Evolutionary conservation across 1,140 invertebrate species (phyloP).

Genomic region (Magallana gigas): DNA sequence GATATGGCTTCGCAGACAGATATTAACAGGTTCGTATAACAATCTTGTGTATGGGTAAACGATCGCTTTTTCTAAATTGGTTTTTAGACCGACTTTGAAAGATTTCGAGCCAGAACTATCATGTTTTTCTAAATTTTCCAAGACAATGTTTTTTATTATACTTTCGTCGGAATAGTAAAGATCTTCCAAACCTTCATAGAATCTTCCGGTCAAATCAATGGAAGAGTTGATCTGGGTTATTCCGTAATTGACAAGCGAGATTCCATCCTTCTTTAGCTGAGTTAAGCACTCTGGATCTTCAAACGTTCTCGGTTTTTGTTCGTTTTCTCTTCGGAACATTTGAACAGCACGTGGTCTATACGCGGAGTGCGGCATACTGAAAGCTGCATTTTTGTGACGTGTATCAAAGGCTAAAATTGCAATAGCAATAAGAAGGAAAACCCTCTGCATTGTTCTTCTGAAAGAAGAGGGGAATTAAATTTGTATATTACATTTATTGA

Average conservation of each 20-base stretch:
- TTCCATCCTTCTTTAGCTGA: background rate
- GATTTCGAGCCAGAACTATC: background rate
- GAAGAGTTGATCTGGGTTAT: constrained; percentile 9
- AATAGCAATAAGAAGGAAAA: too few species aligned
- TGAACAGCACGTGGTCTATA: background rate
- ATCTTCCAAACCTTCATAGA: background rate
- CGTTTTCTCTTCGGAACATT: background rate
- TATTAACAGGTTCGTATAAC: background rate
- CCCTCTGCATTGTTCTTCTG: too few species aligned
- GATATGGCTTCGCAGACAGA: background rate
- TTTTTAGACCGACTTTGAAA: background rate
- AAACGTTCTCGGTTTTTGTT: background rate
- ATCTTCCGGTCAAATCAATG: background rate
- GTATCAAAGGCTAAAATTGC: too few species aligned
- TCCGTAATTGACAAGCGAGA: background rate
- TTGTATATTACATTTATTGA: too few species aligned
- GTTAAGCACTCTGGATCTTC: background rate
- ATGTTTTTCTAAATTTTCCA: background rate
- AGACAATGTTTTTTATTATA: background rate
- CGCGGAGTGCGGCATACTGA: background rate
- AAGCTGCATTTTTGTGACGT: background rate
- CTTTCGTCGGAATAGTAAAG: background rate
- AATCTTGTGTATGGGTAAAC: background rate
- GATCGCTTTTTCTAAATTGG: background rate
- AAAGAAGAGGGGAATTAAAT: too few species aligned